Evolutionary conservation across 2,888 invertebrate genomes (phyloP).

Genomic region (Smittia sp.): DNA sequence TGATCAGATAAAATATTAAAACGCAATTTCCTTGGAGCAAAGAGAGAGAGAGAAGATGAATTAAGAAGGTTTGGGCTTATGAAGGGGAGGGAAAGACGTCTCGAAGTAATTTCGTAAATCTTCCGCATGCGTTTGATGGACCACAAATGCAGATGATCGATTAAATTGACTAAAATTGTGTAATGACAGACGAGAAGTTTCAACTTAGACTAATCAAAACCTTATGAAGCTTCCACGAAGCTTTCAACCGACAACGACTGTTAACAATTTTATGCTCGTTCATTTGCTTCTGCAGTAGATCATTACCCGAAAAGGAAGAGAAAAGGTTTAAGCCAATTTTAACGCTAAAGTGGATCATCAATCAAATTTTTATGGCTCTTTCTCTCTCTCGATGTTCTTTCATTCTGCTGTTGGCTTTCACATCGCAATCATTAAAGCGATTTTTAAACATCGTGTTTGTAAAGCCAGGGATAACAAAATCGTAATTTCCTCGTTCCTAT

Average conservation of each 20-base stretch:
- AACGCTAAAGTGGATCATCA: conserved; percentile 36
- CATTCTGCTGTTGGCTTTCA: background rate
- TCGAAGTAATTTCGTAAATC: too few relatives aligned
- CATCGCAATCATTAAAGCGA: background rate
- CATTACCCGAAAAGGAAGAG: conserved; percentile 13
- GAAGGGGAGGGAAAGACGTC: too few relatives aligned
- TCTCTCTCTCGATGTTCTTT: background rate
- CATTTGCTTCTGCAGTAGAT: conserved; percentile 30
- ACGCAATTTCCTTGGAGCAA: conserved; percentile 20
- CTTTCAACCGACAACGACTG: conserved; percentile 1
- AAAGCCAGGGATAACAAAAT: conserved; percentile 3
- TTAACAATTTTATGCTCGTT: background rate
- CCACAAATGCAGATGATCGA: too few relatives aligned
- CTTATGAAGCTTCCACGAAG: too few relatives aligned
- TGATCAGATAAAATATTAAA: conserved; percentile 20
- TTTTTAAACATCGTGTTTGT: background rate
- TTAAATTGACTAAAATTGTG: too few relatives aligned
- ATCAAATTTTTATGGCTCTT: conserved; percentile 24
- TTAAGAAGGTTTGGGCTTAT: background rate
- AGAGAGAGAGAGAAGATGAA: background rate
- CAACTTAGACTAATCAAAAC: too few relatives aligned
- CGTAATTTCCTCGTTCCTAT: background rate
- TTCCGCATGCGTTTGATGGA: too few relatives aligned
- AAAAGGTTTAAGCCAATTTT: conserved; percentile 34
- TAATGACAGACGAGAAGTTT: too few relatives aligned